Base-by-base conservation (phyloP, 2,888 invertebrate genomes). In the Pollenia angustigena region DNA sequence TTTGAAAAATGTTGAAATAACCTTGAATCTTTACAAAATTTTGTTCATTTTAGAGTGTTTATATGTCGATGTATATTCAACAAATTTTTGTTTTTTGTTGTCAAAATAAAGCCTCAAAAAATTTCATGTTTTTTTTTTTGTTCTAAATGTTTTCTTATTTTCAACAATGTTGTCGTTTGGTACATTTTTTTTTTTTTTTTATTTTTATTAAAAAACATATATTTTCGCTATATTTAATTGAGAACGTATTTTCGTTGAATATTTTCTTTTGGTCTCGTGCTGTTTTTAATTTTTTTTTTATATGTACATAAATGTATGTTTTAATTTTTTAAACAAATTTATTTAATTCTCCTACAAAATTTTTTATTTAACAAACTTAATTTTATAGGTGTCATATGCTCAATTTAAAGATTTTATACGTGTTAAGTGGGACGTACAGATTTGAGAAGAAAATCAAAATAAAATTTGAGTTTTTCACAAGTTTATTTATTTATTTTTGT, bases 321-420 rank as follows among this genome's bases (percentile, higher is more conserved):
- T 58, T 40, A 16, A 7, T 58, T 40, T 9, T 58, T 40, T 9
- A 32, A 32, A 32, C 4, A 40, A 23, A 23, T 11, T 11, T 23
- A 16, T 11, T 60, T 52, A 62, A 60, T 44, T 81, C 48, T 56
- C 52, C 52, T 69, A n/a, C 58, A 58, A 64, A 76, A 32, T 7
- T 56, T 18, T 46, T 46, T 32, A 66, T 66, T 72, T 56, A 64
- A 72, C 81, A 81, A 81, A 81, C 44, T 62, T 74, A 75, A n/a
- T 66, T 80, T 74, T 44, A 68, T 69, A 68, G 74, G 60, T 81
- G 81, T 81, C 66, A n/a, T 48, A 81, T 81, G 81, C 74, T 81
- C 66, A 81, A 81, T 74, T 74, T 64, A 66, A 56, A 72, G 14
- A 69, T 62, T 60, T 56, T 69, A 64, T 64, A 74, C 48, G 46